phyloP scores from a whole-genome alignment of 2,797 vertebrate genomes.

The Malacoraja senta region DNA sequence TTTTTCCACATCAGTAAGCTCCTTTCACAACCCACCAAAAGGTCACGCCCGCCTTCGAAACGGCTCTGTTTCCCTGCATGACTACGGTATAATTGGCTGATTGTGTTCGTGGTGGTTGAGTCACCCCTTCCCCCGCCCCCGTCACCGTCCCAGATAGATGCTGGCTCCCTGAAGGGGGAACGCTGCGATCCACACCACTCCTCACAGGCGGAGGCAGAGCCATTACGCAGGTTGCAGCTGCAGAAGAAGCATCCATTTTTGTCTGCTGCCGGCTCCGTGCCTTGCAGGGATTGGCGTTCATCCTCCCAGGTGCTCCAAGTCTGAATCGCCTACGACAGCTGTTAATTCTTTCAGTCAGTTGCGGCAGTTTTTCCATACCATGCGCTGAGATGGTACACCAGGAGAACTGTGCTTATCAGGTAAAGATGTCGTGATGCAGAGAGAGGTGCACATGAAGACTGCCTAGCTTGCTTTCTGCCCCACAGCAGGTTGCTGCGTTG shows the following conservation, averaged over 20 bases:
- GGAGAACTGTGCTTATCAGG: slow-evolving; percentile 91
- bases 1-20: slow-evolving; percentile 56
- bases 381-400: slow-evolving; percentile 94
- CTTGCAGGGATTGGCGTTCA: slow-evolving; percentile 48
- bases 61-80: slow-evolving; percentile 52
- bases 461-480: slow-evolving; percentile 43
- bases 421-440: slow-evolving; percentile 51
- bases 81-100: slow-evolving; percentile 59
- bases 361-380: slow-evolving; percentile 66
- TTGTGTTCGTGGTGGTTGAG: slow-evolving; percentile 55
- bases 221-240: slow-evolving; percentile 63
- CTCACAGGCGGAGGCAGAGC: slow-evolving; percentile 52
- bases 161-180: slow-evolving; percentile 52
- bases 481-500: slow-evolving; percentile 51
- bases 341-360: slow-evolving; percentile 43
- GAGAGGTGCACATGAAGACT: slow-evolving; percentile 41
- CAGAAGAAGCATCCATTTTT: slow-evolving; percentile 60
- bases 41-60: slow-evolving; percentile 54
- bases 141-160: slow-evolving; percentile 46
- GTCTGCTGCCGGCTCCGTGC: slow-evolving; percentile 55
- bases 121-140: slow-evolving; percentile 49
- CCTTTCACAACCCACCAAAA: slow-evolving; percentile 55
- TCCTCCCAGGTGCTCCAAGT: slow-evolving; percentile 45
- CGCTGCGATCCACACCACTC: slow-evolving; percentile 51
- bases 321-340: slow-evolving; percentile 41